A percentile compares a stretch with the other conserved stretches of the same genome.
Conservation (phyloP, 2,113 vertebrate species). For the Charina bottae region DNA sequence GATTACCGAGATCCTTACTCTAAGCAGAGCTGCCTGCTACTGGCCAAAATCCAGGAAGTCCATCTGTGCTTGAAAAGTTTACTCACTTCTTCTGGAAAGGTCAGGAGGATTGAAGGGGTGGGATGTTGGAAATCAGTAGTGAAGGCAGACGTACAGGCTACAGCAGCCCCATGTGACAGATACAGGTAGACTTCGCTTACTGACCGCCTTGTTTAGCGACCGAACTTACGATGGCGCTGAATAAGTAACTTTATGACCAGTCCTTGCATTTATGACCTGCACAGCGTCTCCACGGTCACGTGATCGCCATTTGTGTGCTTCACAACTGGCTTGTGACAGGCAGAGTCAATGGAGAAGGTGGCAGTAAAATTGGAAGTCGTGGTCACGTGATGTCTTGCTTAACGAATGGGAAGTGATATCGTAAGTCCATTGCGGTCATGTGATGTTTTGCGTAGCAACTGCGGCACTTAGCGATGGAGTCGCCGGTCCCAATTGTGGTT, state of each 20-base stretch:
- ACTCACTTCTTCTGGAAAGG: slow-evolving; percentile 4
- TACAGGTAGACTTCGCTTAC: neutral
- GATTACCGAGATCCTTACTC: slow-evolving; percentile 36
- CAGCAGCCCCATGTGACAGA: neutral
- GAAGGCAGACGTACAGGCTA: neutral
- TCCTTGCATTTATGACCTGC: neutral
- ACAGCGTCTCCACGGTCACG: neutral
- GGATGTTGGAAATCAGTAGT: neutral
- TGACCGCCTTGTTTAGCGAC: neutral
- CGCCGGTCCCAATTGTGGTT: no score
- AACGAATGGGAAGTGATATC: no score
- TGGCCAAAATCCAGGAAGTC: slow-evolving; percentile 65
- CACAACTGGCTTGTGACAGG: no score
- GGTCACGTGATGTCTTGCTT: no score
- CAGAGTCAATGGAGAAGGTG: no score
- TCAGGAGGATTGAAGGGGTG: neutral
- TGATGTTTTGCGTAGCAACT: no score
- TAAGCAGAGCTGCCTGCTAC: slow-evolving; percentile 29
- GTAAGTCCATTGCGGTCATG: no score
- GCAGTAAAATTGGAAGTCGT: no score
- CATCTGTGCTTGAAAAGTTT: slow-evolving; percentile 60
- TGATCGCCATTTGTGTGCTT: no score
- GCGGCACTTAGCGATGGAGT: no score
- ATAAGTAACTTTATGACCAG: neutral
- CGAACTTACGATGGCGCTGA: neutral